phyloP scores from a whole-genome alignment of 2,113 vertebrate genomes.

The Limnothrissa miodon region DNA sequence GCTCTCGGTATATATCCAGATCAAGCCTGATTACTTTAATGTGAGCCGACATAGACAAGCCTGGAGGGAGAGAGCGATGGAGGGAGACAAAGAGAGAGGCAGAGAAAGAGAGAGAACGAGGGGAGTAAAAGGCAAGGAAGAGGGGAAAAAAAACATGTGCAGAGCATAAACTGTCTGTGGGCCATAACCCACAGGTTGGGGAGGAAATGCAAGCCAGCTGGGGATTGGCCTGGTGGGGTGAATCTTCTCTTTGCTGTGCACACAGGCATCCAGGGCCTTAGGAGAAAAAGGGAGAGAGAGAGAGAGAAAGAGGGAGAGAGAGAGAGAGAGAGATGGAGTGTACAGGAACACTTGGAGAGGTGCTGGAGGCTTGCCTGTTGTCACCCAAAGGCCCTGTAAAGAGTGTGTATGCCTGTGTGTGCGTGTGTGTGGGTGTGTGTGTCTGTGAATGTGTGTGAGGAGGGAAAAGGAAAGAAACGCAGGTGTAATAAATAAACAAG shows the following conservation, averaged over 20 bases:
- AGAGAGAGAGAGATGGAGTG: not conserved
- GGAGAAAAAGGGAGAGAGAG: constrained; percentile 31
- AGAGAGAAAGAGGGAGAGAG: not conserved
- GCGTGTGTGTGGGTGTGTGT: not conserved
- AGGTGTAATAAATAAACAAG: not conserved
- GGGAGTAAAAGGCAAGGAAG: not conserved
- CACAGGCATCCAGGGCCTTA: constrained; percentile 44
- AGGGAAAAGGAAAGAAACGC: not conserved
- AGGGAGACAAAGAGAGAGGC: constrained; percentile 46
- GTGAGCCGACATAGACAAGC: constrained; percentile 25
- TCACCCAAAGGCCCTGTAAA: constrained; percentile 6
- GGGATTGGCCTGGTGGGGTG: constrained; percentile 51
- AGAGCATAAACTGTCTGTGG: constrained; percentile 59
- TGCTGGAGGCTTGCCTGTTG: not conserved
- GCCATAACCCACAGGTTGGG: constrained; percentile 57
- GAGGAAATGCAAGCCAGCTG: constrained; percentile 65
- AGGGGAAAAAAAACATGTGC: constrained; percentile 52
- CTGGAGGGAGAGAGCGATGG: constrained; percentile 34
- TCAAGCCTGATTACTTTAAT: constrained; percentile 56
- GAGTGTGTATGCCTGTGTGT: not conserved
- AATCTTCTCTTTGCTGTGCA: constrained; percentile 58
- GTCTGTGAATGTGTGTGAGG: not conserved
- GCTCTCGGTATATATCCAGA: constrained; percentile 50
- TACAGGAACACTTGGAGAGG: not conserved
- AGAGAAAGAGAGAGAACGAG: constrained; percentile 47